Percentiles rank a stretch among this genome's conserved stretches.
Evolutionary conservation across 2,797 vertebrate genomes (phyloP).

Genomic region (Yasuhikotakia modesta): DNA sequence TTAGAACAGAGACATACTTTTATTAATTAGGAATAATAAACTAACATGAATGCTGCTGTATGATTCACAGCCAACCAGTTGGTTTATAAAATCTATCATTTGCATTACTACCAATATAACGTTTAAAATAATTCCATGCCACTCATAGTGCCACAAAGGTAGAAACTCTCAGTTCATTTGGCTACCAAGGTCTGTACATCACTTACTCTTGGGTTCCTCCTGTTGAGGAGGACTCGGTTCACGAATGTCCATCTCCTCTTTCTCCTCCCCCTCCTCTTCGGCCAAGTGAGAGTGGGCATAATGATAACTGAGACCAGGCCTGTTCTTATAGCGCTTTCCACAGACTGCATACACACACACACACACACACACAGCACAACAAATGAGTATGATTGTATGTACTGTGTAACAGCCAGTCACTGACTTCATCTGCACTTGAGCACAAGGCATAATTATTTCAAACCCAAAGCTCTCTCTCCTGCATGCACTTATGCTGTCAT

Average conservation of each 20-base stretch:
- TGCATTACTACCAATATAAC: background rate
- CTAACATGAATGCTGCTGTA: background rate
- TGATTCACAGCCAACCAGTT: background rate
- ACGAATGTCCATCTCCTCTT: slow-evolving; percentile 84
- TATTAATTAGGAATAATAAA: background rate
- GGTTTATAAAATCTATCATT: background rate
- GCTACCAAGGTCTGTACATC: background rate
- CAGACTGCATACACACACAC: slow-evolving; percentile 81
- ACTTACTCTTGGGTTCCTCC: slow-evolving; percentile 89
- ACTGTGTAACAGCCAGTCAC: background rate
- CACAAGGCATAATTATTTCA: background rate
- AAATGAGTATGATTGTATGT: background rate
- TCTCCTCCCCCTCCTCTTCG: slow-evolving; percentile 92
- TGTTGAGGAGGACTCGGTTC: slow-evolving; percentile 80
- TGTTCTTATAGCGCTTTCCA: slow-evolving; percentile 96
- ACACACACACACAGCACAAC: slow-evolving; percentile 52
- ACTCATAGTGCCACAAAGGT: background rate
- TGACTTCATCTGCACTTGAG: background rate
- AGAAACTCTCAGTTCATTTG: background rate
- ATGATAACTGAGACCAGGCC: slow-evolving; percentile 93
- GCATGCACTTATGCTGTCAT: slow-evolving; percentile 4
- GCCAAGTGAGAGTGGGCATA: slow-evolving; percentile 95
- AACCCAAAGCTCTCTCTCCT: background rate
- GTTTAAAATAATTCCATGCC: slow-evolving; percentile 1
- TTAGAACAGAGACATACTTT: background rate